phyloP scores from a whole-genome alignment of 2,113 vertebrate genomes.

The Pangasianodon hypophthalmus region DNA sequence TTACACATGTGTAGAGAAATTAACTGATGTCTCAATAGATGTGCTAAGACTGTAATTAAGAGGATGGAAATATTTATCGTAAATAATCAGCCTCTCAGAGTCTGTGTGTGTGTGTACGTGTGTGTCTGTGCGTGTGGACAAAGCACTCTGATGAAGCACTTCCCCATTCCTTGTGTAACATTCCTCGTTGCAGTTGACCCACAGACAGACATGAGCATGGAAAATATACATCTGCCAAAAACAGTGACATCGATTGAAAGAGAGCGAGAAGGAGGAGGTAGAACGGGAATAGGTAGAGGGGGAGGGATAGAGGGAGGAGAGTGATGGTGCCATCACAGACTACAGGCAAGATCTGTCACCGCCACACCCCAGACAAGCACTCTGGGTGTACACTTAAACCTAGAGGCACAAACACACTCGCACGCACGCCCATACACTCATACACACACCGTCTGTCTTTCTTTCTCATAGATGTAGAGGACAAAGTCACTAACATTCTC shows the following conservation, averaged over 20 bases:
- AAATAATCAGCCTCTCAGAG: not conserved
- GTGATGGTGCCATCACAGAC: constrained; percentile 15
- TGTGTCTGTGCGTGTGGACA: not conserved
- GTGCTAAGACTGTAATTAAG: not conserved
- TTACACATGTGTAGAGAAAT: not conserved
- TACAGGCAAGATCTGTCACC: constrained; percentile 32
- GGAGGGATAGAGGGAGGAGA: not conserved
- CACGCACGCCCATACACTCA: not conserved
- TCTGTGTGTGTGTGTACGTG: not conserved
- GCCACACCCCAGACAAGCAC: constrained; percentile 22
- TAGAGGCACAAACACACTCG: constrained; percentile 12
- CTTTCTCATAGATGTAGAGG: not conserved
- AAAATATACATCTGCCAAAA: constrained; percentile 46
- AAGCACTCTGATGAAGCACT: not conserved
- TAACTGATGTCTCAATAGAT: constrained; percentile 1
- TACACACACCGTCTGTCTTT: not conserved
- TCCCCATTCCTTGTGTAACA: constrained; percentile 22
- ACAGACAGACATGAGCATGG: constrained; percentile 23
- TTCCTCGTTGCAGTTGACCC: constrained; percentile 16
- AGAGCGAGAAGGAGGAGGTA: constrained; percentile 7
- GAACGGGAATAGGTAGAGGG: not conserved
- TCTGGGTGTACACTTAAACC: constrained; percentile 8
- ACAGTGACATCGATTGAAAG: constrained; percentile 37
- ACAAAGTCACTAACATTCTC: constrained; percentile 6
- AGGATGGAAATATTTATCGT: not conserved